Conservation (phyloP, 1,140 invertebrate species). For the Latrodectus geometricus region DNA sequence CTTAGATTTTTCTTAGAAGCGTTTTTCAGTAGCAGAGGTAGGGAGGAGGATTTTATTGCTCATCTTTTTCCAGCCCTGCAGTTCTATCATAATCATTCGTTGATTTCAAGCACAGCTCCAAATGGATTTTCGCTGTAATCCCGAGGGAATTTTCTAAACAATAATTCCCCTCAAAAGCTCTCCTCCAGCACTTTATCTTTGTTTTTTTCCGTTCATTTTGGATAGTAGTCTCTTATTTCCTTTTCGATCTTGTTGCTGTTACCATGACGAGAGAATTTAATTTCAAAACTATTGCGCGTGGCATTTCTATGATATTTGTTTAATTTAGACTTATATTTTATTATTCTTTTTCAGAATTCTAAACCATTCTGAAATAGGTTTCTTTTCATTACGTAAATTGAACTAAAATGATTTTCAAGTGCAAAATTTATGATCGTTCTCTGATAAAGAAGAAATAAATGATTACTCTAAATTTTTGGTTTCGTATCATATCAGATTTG, state of each 20-base stretch:
- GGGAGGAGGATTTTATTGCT: conserved; percentile 27
- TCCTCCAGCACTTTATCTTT: conserved; percentile 8
- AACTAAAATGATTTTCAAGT: no score
- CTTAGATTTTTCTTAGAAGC: neutral
- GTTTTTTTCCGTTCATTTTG: neutral
- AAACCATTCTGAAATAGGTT: neutral
- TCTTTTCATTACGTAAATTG: no score
- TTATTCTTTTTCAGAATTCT: neutral
- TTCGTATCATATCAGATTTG: neutral
- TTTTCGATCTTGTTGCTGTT: neutral
- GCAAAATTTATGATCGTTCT: no score
- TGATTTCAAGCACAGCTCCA: conserved; percentile 37
- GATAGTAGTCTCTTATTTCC: neutral
- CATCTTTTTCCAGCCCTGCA: neutral
- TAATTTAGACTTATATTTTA: neutral
- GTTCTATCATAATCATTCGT: conserved; percentile 52
- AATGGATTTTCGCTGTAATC: conserved; percentile 58
- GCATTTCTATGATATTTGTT: neutral
- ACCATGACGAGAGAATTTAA: conserved; percentile 22
- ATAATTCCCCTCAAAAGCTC: conserved; percentile 48
- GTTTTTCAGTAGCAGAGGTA: neutral
- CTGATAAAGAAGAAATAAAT: no score
- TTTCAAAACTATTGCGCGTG: conserved; percentile 1
- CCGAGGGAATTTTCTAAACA: conserved; percentile 41
- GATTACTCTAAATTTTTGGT: conserved; percentile 9